Evolutionary conservation across 2,888 invertebrate species (phyloP), one percentile per base, ranked within the genome.

Genomic region (Drosophila mimica): DNA sequence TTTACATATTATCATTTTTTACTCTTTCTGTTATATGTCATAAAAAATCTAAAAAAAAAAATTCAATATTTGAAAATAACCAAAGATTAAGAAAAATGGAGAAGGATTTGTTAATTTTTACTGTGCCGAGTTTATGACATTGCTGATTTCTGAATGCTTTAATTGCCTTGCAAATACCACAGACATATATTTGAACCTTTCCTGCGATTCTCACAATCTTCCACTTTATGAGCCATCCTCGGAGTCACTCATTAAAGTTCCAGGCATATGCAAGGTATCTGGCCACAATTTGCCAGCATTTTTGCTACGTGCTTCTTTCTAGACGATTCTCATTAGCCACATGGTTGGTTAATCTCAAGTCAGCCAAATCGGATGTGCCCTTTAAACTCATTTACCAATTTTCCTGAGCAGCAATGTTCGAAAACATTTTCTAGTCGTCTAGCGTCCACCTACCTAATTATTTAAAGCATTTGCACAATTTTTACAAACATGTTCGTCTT

Each of bases 391-490:
- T 76, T 80, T 67, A 61, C 53, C 70, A 63, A 70, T 77, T 62
- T 71, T 30, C 25, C 46, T 40, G 4, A 49, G 46, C 60, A 63
- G 28, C 20, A 31, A 36, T 67, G 72, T 71, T 60, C 49, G n/a
- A 43, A 34, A 28, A n/a, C 28, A 54, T 54, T 54, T 28, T 54
- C 28, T 7, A 11, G 30, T 57, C 52, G 59, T 74, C 61, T 78
- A 59, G 73, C 73, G 74, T 90, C 90, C 87, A 88, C 89, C 87
- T 87, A 88, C 87, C 86, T 90, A 90, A 90, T 88, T 87, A 87
- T 87, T 90, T 88, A 72, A 87, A 82, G 82, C 74, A 87, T 87
- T 87, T 87, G 81, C 79, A 88, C 90, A 88, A 87, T 90, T 87
- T 90, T 83, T 88, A 76, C 86, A 89, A 89, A 86, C 85, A 86